Percentiles rank a stretch among this genome's conserved stretches.
Conservation (phyloP, 2,888 invertebrate genomes). For the Tetramorium bicarinatum region DNA sequence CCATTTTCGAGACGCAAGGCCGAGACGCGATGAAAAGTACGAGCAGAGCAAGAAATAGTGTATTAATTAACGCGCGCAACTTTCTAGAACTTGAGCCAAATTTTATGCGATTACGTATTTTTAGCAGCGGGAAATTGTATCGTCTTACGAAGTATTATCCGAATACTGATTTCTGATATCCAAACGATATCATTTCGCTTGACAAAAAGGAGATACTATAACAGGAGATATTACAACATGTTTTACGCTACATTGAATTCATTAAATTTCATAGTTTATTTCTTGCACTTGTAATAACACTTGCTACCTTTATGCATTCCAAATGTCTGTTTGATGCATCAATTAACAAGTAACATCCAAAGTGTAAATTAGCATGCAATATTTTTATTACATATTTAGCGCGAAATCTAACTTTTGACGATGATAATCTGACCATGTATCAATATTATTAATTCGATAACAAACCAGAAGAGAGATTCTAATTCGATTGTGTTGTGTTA, state of each 20-base stretch:
- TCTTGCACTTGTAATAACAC: background rate
- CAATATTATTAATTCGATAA: background rate
- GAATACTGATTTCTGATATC: constrained; percentile 12
- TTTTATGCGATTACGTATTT: constrained; percentile 24
- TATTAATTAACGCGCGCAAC: constrained; percentile 37
- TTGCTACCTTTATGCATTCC: background rate
- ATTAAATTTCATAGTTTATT: constrained; percentile 1
- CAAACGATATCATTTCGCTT: background rate
- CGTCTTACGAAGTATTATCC: background rate
- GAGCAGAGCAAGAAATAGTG: constrained; percentile 1
- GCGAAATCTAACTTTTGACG: background rate
- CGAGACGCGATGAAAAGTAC: constrained; percentile 25
- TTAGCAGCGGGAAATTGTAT: constrained; percentile 14
- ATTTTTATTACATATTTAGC: constrained; percentile 6
- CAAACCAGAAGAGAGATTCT: background rate
- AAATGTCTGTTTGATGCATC: background rate
- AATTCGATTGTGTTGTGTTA: constrained; percentile 30
- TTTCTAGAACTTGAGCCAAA: constrained; percentile 35
- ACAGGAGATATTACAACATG: no score
- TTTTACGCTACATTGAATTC: constrained; percentile 27
- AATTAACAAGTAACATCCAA: background rate
- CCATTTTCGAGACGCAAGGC: constrained; percentile 47
- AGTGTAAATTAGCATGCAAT: background rate
- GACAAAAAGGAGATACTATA: constrained; percentile 18
- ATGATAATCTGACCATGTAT: background rate